Evolutionary conservation across 2,888 invertebrate genomes (phyloP), one percentile per base, ranked within the genome.

Genomic region (Latheticus oryzae): DNA sequence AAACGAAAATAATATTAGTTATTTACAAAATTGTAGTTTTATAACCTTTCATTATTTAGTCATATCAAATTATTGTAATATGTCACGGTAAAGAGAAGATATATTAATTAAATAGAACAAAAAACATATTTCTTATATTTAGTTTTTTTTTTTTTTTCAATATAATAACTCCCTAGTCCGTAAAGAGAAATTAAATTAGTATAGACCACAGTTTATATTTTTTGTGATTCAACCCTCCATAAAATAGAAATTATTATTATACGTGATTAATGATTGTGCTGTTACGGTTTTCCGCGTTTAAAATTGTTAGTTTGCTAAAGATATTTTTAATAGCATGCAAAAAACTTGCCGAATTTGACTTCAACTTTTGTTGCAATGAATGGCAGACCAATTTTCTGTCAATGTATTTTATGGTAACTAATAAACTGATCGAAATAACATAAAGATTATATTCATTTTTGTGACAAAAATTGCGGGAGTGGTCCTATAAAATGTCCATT

Each of bases 401-500:
- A 48, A 28, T 11, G 35, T 50, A 56, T 56, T 56, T 56, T 56
- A 56, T 50, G 56, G 50, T 33, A 19, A 42, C 56, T 56, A 56
- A 50, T 56, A 56, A 56, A 56, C 56, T 30, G 56, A 56, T 56
- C 56, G 50, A 56, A 56, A 56, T 56, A 56, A 42, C 56, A 56
- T 42, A 56, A 42, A 56, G 57, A 57, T 57, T 51, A 57, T 57
- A 51, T 57, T 52, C 45, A 51, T 51, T 57, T 52, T 51, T 57
- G 51, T 52, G 28, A 52, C 51, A 57, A 51, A 56, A 57, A 57
- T 57, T 43, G 38, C 52, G 19, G 57, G 57, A 57, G 57, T 57
- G 57, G 57, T 51, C 38, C 57, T 51, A 57, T 57, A 57, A 57
- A 57, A 57, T 24, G 38, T 57, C 57, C 57, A 57, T 57, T 57